Evolutionary conservation across 2,888 invertebrate species (phyloP), one percentile per base, ranked within the genome.

Genomic region (Dendrolimus houi): DNA sequence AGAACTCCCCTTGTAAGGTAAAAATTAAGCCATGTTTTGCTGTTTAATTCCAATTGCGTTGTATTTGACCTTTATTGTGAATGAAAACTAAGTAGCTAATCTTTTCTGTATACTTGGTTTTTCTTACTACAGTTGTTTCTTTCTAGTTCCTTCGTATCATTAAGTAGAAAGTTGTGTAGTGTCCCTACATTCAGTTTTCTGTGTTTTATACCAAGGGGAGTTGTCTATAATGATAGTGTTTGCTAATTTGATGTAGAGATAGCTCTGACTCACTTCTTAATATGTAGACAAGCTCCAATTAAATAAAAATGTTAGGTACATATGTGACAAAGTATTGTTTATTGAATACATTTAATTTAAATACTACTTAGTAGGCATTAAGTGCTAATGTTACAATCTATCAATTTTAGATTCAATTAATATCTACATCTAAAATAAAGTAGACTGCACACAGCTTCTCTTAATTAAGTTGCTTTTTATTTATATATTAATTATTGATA

Each of bases 1-100:
- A 82, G 79, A 85, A 77, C 77, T 87, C 87, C 79, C 87, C 87
- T 81, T 89, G 87, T 85, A 82, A 90, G 90, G 90, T 90, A 90
- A 90, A 80, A 78, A 75, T 74, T 76, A 77, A 72, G 76, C 74
- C 67, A 73, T 77, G 62, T 77, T 74, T 75, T 74, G 69, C 72
- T 79, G 69, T 64, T 66, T 67, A 60, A 58, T 63, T 64, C 61
- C 47, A 47, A 10, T 47, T 47, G 8, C 12, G 7, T 10, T 47
- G 47, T 47, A 47, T 47, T 47, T 47, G 47, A 47, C 47, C 47
- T 47, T 47, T 7, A 47, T 47, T 47, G 9, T 47, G 47, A 47
- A 47, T 29, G 29, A 29, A 29, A 29, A 29, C 29, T 29, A 29
- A 47, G 12, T 47, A 47, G 12, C 47, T 47, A 47, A 47, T 47